These are phyloP conservation scores for Drosophila oshimai DNA, from an alignment of 1,140 invertebrate genomes.

Conservation along the genomic window DNA sequence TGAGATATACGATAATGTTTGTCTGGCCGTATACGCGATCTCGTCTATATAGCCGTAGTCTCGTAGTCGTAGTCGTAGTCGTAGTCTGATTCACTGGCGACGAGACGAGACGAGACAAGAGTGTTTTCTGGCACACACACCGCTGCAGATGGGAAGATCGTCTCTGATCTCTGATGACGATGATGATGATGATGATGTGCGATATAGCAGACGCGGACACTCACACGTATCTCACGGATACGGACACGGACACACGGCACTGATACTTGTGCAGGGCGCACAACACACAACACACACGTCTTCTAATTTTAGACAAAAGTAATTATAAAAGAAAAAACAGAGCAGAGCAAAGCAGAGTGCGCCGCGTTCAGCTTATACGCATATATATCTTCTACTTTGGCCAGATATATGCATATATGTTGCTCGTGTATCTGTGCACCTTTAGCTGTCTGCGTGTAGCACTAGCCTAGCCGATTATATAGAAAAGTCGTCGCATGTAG, in stretches of 20 bases:
- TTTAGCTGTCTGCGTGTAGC: conserved; percentile 20
- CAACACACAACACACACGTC: conserved; percentile 75
- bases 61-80: conserved; percentile 15
- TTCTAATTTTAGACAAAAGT: conserved; percentile 83
- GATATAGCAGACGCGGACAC: conserved; percentile 78
- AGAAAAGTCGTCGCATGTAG: conserved; percentile 60
- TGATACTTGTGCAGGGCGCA: conserved; percentile 1
- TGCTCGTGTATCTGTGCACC: conserved; percentile 16
- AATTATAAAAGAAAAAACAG: conserved; percentile 82
- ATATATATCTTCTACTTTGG: conserved; percentile 75
- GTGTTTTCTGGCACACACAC: conserved; percentile 70
- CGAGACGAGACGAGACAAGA: conserved; percentile 15
- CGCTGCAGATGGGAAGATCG: conserved; percentile 32
- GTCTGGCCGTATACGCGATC: conserved; percentile 76
- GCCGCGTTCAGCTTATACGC: conserved; percentile 74
- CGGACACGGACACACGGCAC: conserved; percentile 52
- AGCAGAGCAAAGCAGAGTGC: conserved; percentile 79
- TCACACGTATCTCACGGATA: conserved; percentile 38
- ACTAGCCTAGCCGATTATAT: conserved; percentile 55
- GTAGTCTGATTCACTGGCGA: conserved; percentile 69
- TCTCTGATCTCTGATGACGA: conserved; percentile 56
- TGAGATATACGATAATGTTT: conserved; percentile 73
- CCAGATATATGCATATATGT: conserved; percentile 55
- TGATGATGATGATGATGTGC: conserved; percentile 66
- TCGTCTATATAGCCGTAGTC: conserved; percentile 68